Base-by-base conservation (phyloP, 2,113 vertebrate species). In the Charadrius vociferus region DNA sequence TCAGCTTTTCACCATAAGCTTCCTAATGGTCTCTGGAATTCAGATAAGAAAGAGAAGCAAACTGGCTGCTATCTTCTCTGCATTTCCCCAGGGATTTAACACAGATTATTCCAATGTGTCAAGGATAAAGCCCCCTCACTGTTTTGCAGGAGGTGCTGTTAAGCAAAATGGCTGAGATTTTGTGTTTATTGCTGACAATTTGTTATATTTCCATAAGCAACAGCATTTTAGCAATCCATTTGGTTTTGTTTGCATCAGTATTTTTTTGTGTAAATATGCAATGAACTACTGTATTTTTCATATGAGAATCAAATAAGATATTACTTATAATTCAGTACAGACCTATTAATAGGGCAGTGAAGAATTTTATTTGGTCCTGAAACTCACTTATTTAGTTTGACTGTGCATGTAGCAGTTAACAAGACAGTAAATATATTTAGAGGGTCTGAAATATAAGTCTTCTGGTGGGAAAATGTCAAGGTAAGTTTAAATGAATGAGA, bases 41-140 rank as follows among this genome's bases (percentile, higher is more conserved):
- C 90, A 91, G 68, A 84, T 89, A 92, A 96, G n/a, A 32, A 75
- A 80, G 56, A 95, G 49, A 95, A 86, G 65, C 24, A 91, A 72
- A 91, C 77, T 72, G 39, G 16, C 56, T 92, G 56, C 30, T 84
- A 37, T 86, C 73, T 68, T 81, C 86, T 85, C 58, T 89, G 73
- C 83, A n/a, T 89, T 95, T 92, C 65, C 77, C 9, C 22, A 19
- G 56, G 80, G 61, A 61, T 85, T 95, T 86, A 88, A 49, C 16
- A 63, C 8, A 75, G 41, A 56, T 86, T 87, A 75, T 94, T 94
- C 26, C 83, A 65, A 45, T 21, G 45, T 84, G 34, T 58, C 78
- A 87, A 56, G 61, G 89, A 68, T 94, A 93, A 95, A 95, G 86
- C 7, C 24, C 24, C 52, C 24, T 89, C 65, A 19, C 20, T 77